phyloP scores from a whole-genome alignment of 2,797 vertebrate genomes.

The Botia almorhae region DNA sequence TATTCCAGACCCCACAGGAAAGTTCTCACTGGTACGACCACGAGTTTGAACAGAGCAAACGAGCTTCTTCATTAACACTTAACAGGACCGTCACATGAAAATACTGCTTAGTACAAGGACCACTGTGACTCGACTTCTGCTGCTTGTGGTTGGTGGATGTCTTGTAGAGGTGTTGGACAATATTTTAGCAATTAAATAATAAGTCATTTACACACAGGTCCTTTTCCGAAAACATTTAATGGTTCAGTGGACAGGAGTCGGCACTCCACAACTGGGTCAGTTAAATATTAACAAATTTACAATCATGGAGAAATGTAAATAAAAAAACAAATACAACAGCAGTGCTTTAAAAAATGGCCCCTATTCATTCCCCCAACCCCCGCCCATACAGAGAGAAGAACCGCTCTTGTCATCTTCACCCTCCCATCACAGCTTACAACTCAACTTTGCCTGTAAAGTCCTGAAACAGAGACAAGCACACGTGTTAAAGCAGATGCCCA shows the following conservation, averaged over 20 bases:
- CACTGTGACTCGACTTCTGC: not conserved
- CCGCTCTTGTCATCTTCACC: constrained; percentile 21
- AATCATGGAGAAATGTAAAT: constrained; percentile 99
- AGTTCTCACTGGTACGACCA: constrained; percentile 83
- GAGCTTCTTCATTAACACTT: not conserved
- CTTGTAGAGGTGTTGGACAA: not conserved
- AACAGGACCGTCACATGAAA: not conserved
- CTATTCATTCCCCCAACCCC: constrained; percentile 2
- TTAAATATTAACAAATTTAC: constrained; percentile 99
- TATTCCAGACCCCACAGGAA: constrained; percentile 89
- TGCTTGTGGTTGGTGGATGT: not conserved
- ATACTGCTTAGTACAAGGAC: too few relatives aligned
- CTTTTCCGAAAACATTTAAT: constrained; percentile 93
- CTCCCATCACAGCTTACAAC: constrained; percentile 77
- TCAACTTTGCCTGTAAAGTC: constrained; percentile 84
- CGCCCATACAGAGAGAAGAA: constrained; percentile 45
- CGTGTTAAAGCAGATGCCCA: not conserved
- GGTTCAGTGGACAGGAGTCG: constrained; percentile 90
- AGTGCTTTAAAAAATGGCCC: constrained; percentile 68
- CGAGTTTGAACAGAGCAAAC: constrained; percentile 59
- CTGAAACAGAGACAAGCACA: constrained; percentile 63
- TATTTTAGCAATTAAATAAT: not conserved
- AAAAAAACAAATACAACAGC: constrained; percentile 62
- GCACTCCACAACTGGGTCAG: constrained; percentile 93
- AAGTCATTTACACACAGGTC: constrained; percentile 2